Evolutionary conservation across 2,888 invertebrate species (phyloP), one percentile per base, ranked within the genome.

Genomic region (Noctua comes): DNA sequence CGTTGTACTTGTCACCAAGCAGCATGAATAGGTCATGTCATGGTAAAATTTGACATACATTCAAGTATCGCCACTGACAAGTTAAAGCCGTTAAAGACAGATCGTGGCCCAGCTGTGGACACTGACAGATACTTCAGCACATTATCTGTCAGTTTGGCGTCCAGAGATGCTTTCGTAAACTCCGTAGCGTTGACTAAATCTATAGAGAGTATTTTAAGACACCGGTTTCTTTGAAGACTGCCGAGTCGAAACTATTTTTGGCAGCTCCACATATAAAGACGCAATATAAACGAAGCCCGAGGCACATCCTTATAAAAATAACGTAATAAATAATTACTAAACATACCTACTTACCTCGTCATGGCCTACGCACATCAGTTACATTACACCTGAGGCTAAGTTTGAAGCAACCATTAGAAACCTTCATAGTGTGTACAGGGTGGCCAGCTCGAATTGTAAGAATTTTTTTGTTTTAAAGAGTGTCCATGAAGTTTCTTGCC

Each of bases 301-400:
- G 74, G 83, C 82, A 31, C n/a, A 59, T 68, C 46, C 36, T 74
- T 74, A 36, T 5, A 62, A 83, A 48, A 48, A 46, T 68, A 68
- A 78, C 59, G 68, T 68, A 64, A 82, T 84, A 84, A 74, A 51
- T 82, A 51, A 68, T 71, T 73, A 10, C 43, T 46, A 64, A 76
- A 70, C 65, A 11, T 16, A 70, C 36, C 62, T 76, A 73, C 75
- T 73, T 80, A 68, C 5, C 46, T 51, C 46, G 70, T 68, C 65
- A 81, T 8, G 64, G 76, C 81, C 83, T 43, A 83, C 85, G 83
- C 82, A 51, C 27, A 69, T 62, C 0, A 31, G 21, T 79, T 40
- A 16, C 27, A 76, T 79, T 40, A 16, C 27, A 76, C 83, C 73
- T 6, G 36, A 76, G 83, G 83, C 85, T 51, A 46, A 46, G 1